Evolutionary conservation across 2,113 vertebrate species (phyloP), one percentile per base, ranked within the genome.

Genomic region (Mesitornis unicolor): DNA sequence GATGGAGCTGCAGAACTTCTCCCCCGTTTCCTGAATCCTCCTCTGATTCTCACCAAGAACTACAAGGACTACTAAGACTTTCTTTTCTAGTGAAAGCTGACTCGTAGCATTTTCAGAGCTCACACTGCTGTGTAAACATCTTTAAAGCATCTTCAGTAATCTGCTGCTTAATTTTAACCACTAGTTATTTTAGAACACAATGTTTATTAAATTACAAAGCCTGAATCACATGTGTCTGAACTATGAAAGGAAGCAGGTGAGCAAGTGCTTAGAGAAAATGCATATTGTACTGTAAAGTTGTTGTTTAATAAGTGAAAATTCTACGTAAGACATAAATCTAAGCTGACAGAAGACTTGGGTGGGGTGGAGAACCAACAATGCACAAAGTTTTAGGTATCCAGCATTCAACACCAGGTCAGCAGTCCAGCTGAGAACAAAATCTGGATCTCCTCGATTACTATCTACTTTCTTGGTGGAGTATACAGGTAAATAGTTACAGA

Each of bases 311-410:
- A 53, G 28, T 69, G 51, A 21, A 6, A 70, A 16, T 6, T 65
- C 59, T 22, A 40, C 6, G 16, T 18, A 35, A 47, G 16, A 19
- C 9, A 0, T 9, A 43, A 61, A 10, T 1, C 0, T 35, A 43
- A 69, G 35, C 16, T 36, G 35, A n/a, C 33, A 93, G 47, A 84
- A 78, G 6, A 15, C 18, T 8, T 0, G 3, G 7, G 5, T n/a
- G n/a, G 16, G 6, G 8, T 13, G 24, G 21, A 16, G 60, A 71
- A 74, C 1, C 15, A 61, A 2, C 2, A 3, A n/a, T 38, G 22
- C 9, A 51, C 26, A 35, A 70, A 85, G 47, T 24, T 48, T 15
- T 48, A 48, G 21, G 47, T 21, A 48, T 48, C n/a, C 9, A 51
- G 79, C 17, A 16, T 31, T 56, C 47, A 35, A 4, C 11, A 45